Evolutionary conservation across 2,113 vertebrate genomes (phyloP).

Genomic region (Astur gentilis): DNA sequence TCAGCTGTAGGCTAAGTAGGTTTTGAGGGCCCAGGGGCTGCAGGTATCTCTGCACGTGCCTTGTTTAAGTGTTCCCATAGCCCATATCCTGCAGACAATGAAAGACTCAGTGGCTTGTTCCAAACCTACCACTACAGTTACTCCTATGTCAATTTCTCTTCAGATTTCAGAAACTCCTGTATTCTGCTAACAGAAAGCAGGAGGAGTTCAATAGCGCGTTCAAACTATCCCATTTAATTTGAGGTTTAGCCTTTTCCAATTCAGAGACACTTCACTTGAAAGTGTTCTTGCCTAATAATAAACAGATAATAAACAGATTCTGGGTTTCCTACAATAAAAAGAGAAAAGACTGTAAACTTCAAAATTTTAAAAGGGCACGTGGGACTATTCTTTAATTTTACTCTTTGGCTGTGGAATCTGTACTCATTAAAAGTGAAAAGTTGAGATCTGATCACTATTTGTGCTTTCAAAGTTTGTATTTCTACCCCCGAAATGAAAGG

Average conservation of each 20-base stretch:
- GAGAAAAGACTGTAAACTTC: slow-evolving; percentile 7
- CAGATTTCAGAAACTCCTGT: not conserved
- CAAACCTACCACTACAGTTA: not conserved
- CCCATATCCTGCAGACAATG: not conserved
- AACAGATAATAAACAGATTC: slow-evolving; percentile 61
- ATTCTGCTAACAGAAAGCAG: not conserved
- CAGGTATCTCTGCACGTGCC: not conserved
- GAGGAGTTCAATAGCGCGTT: not conserved
- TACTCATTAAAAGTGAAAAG: slow-evolving; percentile 33
- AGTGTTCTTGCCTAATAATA: slow-evolving; percentile 31
- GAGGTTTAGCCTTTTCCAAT: not conserved
- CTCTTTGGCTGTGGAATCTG: slow-evolving; percentile 31
- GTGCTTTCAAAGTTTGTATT: not conserved
- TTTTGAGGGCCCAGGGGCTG: no score
- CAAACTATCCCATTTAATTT: not conserved
- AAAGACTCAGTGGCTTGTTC: not conserved
- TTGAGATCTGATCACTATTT: not conserved
- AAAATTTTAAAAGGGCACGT: slow-evolving; percentile 17
- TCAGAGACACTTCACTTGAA: slow-evolving; percentile 6
- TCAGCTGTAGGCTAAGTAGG: not conserved
- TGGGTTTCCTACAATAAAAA: slow-evolving; percentile 47
- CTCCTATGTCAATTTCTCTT: not conserved
- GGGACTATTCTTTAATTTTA: slow-evolving; percentile 34
- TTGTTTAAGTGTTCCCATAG: not conserved
- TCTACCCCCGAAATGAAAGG: not conserved